Evolutionary conservation across 2,888 invertebrate genomes (phyloP).

Genomic region (Metellina segmentata): DNA sequence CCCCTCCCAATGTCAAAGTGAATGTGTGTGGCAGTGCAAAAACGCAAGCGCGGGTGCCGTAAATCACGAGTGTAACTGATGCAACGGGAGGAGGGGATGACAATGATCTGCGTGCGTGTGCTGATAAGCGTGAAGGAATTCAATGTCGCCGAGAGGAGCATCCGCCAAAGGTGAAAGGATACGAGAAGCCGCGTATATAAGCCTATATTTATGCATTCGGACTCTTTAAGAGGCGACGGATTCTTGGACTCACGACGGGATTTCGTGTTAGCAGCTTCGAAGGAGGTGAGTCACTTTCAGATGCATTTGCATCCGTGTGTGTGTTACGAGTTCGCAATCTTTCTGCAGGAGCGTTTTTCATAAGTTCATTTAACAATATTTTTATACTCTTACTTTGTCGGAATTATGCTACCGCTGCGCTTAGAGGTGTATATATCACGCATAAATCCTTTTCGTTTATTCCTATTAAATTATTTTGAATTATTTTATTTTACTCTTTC

Average conservation of each 20-base stretch:
- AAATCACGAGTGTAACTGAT: neutral
- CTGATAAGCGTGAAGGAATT: conserved; percentile 32
- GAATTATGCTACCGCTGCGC: neutral
- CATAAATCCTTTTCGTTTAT: neutral
- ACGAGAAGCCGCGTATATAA: conserved; percentile 35
- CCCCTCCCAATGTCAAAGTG: neutral
- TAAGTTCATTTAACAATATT: too few relatives aligned
- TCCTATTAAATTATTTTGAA: too few relatives aligned
- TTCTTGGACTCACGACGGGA: neutral
- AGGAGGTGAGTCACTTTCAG: neutral
- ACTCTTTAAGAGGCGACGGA: neutral
- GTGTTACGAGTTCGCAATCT: neutral
- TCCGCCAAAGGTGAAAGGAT: conserved; percentile 44
- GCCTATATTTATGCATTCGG: neutral
- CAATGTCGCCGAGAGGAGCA: conserved; percentile 24
- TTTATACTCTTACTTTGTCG: too few relatives aligned
- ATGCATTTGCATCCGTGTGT: neutral
- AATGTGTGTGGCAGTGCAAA: neutral
- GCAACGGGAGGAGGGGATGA: conserved; percentile 33
- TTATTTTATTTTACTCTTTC: too few relatives aligned
- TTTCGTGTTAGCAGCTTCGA: neutral
- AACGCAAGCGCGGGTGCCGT: neutral
- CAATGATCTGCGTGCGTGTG: conserved; percentile 45
- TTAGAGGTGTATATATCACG: neutral
- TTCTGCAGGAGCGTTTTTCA: too few relatives aligned